A percentile compares a stretch with the other conserved stretches of the same genome.
Conservation (phyloP, 2,113 vertebrate genomes). For the Lepus timidus region DNA sequence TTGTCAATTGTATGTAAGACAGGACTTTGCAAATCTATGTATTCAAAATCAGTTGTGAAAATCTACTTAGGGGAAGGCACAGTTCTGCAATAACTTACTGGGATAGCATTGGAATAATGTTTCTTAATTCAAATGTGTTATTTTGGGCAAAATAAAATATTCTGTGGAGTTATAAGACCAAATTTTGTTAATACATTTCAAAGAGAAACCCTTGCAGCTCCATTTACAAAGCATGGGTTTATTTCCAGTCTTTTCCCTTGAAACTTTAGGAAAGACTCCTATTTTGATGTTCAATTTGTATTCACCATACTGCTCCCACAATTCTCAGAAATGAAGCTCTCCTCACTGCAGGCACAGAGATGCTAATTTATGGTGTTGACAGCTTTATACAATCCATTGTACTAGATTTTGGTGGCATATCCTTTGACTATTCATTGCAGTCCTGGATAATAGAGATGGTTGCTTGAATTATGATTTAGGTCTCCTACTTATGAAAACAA, state of each 20-base stretch:
- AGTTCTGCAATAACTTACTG: background rate
- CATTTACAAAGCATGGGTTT: background rate
- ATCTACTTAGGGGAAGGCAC: background rate
- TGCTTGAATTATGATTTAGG: background rate
- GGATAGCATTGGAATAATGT: background rate
- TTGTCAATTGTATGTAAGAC: background rate
- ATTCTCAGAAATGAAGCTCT: background rate
- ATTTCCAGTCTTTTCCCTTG: background rate
- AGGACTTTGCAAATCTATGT: background rate
- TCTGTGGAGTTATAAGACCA: background rate
- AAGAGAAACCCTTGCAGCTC: background rate
- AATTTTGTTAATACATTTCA: background rate
- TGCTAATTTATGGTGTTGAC: background rate
- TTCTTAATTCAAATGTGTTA: slow-evolving; percentile 43
- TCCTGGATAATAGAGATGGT: background rate
- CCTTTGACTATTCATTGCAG: background rate
- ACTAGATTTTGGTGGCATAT: background rate
- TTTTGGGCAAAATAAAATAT: slow-evolving; percentile 6
- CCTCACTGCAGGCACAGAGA: background rate
- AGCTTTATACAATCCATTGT: background rate
- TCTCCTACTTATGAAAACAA: background rate
- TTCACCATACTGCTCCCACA: background rate
- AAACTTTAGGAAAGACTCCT: background rate
- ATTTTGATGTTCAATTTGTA: background rate
- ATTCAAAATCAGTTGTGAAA: background rate